phyloP scores from a whole-genome alignment of 2,888 invertebrate genomes.

The Magallana nippona region DNA sequence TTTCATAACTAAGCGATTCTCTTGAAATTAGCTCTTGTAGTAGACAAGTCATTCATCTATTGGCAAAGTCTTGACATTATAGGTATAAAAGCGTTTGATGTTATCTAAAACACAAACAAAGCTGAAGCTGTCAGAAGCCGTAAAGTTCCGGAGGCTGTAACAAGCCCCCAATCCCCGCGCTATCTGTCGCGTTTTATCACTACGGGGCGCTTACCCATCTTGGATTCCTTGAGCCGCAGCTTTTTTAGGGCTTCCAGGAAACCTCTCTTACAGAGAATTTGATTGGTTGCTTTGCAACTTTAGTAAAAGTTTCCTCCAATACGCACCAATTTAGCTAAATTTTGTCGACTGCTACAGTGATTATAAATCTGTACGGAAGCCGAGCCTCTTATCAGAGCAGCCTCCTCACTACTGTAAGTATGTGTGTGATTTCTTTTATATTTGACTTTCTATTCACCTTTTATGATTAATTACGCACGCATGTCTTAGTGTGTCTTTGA shows the following conservation, averaged over 20 bases:
- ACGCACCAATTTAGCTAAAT: slow-evolving; percentile 13
- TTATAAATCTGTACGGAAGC: slow-evolving; percentile 37
- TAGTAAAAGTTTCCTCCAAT: slow-evolving; percentile 26
- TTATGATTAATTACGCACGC: neutral
- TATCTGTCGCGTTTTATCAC: slow-evolving; percentile 35
- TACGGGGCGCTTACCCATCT: slow-evolving; percentile 31
- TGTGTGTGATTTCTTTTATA: slow-evolving; percentile 33
- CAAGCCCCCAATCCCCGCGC: neutral
- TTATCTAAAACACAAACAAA: slow-evolving; percentile 29
- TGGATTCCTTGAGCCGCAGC: slow-evolving; percentile 31
- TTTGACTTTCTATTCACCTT: slow-evolving; percentile 21
- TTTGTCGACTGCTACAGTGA: slow-evolving; percentile 33
- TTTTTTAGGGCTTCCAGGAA: slow-evolving; percentile 19
- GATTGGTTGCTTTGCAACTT: slow-evolving; percentile 23
- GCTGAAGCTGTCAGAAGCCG: slow-evolving; percentile 19
- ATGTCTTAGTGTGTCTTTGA: slow-evolving; percentile 1
- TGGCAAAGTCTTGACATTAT: neutral
- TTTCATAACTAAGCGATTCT: neutral
- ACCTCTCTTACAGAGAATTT: neutral
- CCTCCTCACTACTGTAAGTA: slow-evolving; percentile 39
- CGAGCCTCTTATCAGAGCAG: slow-evolving; percentile 35
- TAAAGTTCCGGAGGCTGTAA: neutral
- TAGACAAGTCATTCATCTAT: neutral
- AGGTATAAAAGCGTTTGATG: neutral
- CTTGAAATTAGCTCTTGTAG: neutral